Evolutionary conservation across 2,113 vertebrate species (phyloP).

Genomic region (Cottus gobio): DNA sequence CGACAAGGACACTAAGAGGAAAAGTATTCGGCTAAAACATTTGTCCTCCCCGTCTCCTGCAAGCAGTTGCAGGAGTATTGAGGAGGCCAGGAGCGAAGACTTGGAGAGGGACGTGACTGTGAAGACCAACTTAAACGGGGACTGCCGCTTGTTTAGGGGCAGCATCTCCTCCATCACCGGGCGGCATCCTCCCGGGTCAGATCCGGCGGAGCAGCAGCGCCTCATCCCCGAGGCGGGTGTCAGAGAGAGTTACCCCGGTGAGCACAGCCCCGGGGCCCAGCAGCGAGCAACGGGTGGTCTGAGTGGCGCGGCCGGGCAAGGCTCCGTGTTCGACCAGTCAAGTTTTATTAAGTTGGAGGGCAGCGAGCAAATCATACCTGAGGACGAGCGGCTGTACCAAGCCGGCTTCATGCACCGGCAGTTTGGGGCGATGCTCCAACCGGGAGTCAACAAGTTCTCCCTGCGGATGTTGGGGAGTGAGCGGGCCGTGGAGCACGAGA

Average conservation of each 20-base stretch:
- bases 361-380: slow-evolving; percentile 89
- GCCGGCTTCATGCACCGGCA: slow-evolving; percentile 97
- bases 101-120: slow-evolving; percentile 84
- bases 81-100: slow-evolving; percentile 80
- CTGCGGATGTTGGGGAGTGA: slow-evolving; percentile 99
- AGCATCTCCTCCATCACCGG: slow-evolving; percentile 94
- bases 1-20: slow-evolving; percentile 91
- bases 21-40: slow-evolving; percentile 93
- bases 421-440: slow-evolving; percentile 97
- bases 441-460: slow-evolving; percentile 99
- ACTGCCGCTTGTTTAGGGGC: slow-evolving; percentile 93
- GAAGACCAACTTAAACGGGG: slow-evolving; percentile 94
- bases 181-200: slow-evolving; percentile 85
- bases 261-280: slow-evolving; percentile 83
- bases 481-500: slow-evolving; percentile 97
- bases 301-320: slow-evolving; percentile 62
- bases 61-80: slow-evolving; percentile 80
- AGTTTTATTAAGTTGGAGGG: slow-evolving; percentile 92
- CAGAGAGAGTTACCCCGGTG: slow-evolving; percentile 81
- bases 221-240: slow-evolving; percentile 89
- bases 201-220: slow-evolving; percentile 89
- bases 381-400: slow-evolving; percentile 92
- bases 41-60: slow-evolving; percentile 86
- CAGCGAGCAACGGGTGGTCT: slow-evolving; percentile 69
- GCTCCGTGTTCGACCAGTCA: slow-evolving; percentile 81